phyloP scores from a whole-genome alignment of 2,888 invertebrate genomes.

The Drosophila nr. perissopoda region DNA sequence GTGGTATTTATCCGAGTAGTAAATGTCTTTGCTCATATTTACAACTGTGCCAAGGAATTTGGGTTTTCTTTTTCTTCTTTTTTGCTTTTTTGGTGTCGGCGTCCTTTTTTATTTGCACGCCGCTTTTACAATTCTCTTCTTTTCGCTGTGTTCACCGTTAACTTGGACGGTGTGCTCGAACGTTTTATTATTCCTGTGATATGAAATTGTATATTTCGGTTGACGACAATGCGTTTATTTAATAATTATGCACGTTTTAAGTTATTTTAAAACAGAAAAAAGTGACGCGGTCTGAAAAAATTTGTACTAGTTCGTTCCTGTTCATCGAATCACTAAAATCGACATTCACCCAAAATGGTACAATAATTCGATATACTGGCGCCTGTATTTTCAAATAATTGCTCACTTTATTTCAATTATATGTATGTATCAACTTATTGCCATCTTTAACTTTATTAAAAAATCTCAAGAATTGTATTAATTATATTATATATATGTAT shows the following conservation, averaged over 20 bases:
- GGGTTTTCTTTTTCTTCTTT: conserved; percentile 1
- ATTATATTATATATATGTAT: too few relatives aligned
- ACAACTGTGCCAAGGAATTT: conserved; percentile 16
- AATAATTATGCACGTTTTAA: conserved; percentile 26
- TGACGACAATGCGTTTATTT: neutral
- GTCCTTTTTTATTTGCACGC: conserved; percentile 40
- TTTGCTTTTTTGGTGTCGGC: conserved; percentile 20
- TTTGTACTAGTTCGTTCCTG: conserved; percentile 31
- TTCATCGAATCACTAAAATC: conserved; percentile 21
- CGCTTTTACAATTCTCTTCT: conserved; percentile 10
- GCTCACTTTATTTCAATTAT: neutral
- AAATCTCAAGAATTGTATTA: neutral
- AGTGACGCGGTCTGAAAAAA: conserved; percentile 62
- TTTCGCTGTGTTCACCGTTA: neutral
- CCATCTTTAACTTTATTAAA: neutral
- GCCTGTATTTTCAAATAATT: neutral
- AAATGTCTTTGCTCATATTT: conserved; percentile 91
- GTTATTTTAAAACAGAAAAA: conserved; percentile 58
- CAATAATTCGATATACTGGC: neutral
- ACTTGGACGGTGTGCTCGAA: neutral
- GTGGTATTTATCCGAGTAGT: conserved; percentile 96
- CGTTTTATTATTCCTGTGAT: neutral
- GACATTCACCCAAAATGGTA: neutral
- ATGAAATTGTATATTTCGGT: neutral
- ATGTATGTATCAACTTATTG: neutral